Evolutionary conservation across 2,113 vertebrate species (phyloP), one percentile per base, ranked within the genome.

Genomic region (Pitta sordida): DNA sequence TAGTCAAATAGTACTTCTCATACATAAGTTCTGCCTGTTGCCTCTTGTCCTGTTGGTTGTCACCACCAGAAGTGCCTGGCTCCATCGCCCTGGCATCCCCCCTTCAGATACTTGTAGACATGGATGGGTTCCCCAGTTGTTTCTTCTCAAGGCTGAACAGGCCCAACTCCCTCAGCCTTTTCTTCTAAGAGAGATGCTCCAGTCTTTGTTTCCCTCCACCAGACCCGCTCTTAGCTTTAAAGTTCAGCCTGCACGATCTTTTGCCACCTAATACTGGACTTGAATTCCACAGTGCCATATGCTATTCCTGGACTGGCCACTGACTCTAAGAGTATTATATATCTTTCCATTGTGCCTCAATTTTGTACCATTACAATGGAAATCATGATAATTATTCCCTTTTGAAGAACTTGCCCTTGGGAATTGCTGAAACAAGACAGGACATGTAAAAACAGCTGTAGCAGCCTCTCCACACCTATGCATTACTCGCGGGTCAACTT

Each of bases 51-150:
- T 32, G 8, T 10, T 13, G 10, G 18, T 58, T 5, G 5, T 51
- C 32, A 51, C 15, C 18, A 43, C 12, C 0, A 0, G 64, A 30
- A 64, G 51, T 58, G 36, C 36, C 68, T 58, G 32, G 9, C 0
- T 12, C 26, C 2, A 2, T 32, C 9, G 67, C 44, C 32, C 43
- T 44, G 36, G 6, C 12, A 37, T 8, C 4, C 3, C 23, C 15
- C 43, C 36, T 37, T 44, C 22, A n/a, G 51, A 29, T 20, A n/a
- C 0, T n/a, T 15, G 23, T 1, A 65, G 17, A 43, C 18, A 65
- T 2, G 19, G 14, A 58, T 18, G 2, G 30, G 22, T 14, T 62
- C 56, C 34, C 55, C 65, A 41, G 11, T 27, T 7, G 3, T 20
- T 26, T 27, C 51, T 59, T 59, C 37, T 59, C 3, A 5, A 59